Evolutionary conservation across 2,888 invertebrate genomes (phyloP).

Genomic region (Pyrochroa serraticornis): DNA sequence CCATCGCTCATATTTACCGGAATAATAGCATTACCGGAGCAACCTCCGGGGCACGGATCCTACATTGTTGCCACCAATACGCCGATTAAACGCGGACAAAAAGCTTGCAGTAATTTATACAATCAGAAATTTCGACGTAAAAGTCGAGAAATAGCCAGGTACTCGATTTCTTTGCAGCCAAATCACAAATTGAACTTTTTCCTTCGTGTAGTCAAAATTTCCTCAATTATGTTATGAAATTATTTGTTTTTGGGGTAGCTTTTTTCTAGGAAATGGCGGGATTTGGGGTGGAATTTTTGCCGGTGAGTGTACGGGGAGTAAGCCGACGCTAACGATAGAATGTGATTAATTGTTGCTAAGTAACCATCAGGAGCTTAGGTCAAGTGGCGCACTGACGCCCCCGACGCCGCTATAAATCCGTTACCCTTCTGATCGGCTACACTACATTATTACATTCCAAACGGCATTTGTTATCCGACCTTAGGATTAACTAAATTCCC

Average conservation of each 20-base stretch:
- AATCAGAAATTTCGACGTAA: not conserved
- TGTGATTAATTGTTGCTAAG: constrained; percentile 60
- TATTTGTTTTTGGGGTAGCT: too few species aligned
- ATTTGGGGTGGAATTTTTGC: too few species aligned
- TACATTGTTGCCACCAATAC: not conserved
- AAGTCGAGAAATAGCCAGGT: too few species aligned
- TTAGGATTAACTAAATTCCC: constrained; percentile 9
- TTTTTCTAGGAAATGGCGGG: too few species aligned
- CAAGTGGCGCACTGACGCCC: constrained; percentile 50
- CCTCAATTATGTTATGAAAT: too few species aligned
- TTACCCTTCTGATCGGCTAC: constrained; percentile 24
- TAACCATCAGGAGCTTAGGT: constrained; percentile 54
- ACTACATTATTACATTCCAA: constrained; percentile 32
- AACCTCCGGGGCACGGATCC: not conserved
- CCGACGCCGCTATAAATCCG: constrained; percentile 12
- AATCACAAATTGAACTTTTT: too few species aligned
- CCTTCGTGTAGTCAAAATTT: too few species aligned
- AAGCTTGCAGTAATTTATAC: too few species aligned
- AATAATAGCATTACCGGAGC: constrained; percentile 42
- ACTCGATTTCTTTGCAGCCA: too few species aligned
- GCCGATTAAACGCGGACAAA: too few species aligned
- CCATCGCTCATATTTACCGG: constrained; percentile 44
- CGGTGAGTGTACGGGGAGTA: constrained; percentile 28
- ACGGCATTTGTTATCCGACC: constrained; percentile 25
- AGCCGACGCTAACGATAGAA: constrained; percentile 55